Conservation (phyloP, 1,140 invertebrate species). For the Trachymyrmex cornetzi region DNA sequence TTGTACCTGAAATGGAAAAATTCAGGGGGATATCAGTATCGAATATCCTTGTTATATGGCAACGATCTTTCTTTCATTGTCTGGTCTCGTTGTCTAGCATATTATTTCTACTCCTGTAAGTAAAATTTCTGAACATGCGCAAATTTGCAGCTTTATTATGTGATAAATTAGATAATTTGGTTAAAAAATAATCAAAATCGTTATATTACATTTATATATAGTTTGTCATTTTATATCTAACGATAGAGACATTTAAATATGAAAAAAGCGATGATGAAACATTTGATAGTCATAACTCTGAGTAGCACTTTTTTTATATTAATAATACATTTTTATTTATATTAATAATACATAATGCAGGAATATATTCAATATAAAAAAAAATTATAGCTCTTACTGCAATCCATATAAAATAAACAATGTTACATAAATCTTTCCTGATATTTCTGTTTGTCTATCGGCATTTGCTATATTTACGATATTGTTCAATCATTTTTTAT, state of each 20-base stretch:
- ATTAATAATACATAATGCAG: slow-evolving; percentile 27
- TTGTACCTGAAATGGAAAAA: slow-evolving; percentile 85
- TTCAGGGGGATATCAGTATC: slow-evolving; percentile 79
- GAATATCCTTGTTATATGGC: slow-evolving; percentile 45
- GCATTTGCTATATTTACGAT: slow-evolving; percentile 1
- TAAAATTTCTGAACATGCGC: slow-evolving; percentile 2
- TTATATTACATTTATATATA: not conserved
- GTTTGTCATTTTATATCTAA: not conserved
- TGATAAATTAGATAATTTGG: not conserved
- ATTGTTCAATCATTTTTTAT: slow-evolving; percentile 4
- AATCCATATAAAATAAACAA: slow-evolving; percentile 1
- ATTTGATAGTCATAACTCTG: slow-evolving; percentile 11
- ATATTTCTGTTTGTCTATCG: not conserved
- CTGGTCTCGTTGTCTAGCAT: slow-evolving; percentile 54
- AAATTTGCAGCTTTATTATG: not conserved
- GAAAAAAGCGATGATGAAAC: not conserved
- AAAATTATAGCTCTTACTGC: not conserved
- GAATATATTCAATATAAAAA: not conserved
- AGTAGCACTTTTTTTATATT: slow-evolving; percentile 24
- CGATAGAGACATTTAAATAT: not conserved
- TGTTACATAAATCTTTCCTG: not conserved
- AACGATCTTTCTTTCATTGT: slow-evolving; percentile 60
- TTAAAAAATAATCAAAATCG: not conserved
- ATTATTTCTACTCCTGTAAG: slow-evolving; percentile 69
- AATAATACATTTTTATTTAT: slow-evolving; percentile 52